These are phyloP conservation scores for Hypotaenidia philippensis DNA, from an alignment of 2,797 vertebrate genomes.

Conservation along the genomic window DNA sequence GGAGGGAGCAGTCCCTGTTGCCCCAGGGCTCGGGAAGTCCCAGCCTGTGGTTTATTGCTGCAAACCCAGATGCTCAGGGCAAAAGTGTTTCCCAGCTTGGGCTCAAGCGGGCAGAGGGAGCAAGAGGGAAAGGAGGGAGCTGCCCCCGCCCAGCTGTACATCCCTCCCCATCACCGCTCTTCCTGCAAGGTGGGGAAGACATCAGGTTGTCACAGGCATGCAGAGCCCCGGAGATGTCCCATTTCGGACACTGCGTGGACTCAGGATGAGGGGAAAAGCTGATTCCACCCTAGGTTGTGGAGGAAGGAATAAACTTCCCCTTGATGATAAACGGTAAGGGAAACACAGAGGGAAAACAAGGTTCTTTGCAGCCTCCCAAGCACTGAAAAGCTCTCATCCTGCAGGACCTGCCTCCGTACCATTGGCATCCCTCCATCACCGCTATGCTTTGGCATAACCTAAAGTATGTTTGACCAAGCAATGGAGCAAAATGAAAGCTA, in stretches of 20 bases:
- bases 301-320: background rate
- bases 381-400: background rate
- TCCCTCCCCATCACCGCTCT: background rate
- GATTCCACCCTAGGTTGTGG: background rate
- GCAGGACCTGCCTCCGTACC: background rate
- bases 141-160: background rate
- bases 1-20: background rate
- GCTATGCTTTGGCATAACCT: background rate
- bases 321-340: background rate
- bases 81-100: background rate
- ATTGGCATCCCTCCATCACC: background rate
- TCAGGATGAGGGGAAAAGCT: background rate
- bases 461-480: background rate
- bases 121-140: background rate
- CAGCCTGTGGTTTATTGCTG: rapidly evolving
- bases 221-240: rapidly evolving
- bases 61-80: background rate
- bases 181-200: background rate
- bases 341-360: rapidly evolving
- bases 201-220: background rate
- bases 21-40: background rate
- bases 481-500: background rate
- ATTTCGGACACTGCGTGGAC: rapidly evolving
- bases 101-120: background rate
- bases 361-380: background rate